phyloP scores from a whole-genome alignment of 2,797 vertebrate species.

The Tolypeutes matacus region DNA sequence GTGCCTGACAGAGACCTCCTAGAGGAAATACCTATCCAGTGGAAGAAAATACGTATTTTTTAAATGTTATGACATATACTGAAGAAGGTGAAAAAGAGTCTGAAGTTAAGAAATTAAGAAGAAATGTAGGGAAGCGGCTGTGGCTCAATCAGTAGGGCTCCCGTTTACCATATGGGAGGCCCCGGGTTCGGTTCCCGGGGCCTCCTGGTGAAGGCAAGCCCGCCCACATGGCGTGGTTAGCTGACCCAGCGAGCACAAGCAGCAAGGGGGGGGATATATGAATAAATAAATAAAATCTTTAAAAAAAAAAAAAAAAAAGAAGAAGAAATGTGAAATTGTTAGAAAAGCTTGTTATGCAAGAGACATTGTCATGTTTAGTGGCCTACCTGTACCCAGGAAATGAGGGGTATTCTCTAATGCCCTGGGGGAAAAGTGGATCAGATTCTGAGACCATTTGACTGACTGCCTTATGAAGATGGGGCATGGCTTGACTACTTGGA shows the following conservation, averaged over 20 bases:
- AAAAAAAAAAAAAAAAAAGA: too few relatives aligned
- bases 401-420: slow-evolving; percentile 97
- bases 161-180: too few relatives aligned
- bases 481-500: slow-evolving; percentile 96
- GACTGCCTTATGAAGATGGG: slow-evolving; percentile 95
- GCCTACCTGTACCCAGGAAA: slow-evolving; percentile 97
- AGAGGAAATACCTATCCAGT: background rate
- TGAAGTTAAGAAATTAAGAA: slow-evolving; percentile 92
- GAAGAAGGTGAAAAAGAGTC: background rate
- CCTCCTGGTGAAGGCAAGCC: too few relatives aligned
- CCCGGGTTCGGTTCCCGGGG: too few relatives aligned
- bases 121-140: too few relatives aligned
- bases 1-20: background rate
- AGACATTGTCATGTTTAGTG: slow-evolving; percentile 95
- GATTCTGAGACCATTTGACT: slow-evolving; percentile 96
- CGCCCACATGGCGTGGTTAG: too few relatives aligned
- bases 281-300: too few relatives aligned
- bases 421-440: slow-evolving; percentile 97
- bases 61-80: background rate
- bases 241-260: too few relatives aligned
- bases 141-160: too few relatives aligned
- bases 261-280: too few relatives aligned
- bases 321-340: slow-evolving; percentile 98
- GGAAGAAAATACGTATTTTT: background rate
- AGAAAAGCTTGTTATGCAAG: slow-evolving; percentile 96